Conservation (phyloP, 2,888 invertebrate species). For the Drosophila peninsularis region DNA sequence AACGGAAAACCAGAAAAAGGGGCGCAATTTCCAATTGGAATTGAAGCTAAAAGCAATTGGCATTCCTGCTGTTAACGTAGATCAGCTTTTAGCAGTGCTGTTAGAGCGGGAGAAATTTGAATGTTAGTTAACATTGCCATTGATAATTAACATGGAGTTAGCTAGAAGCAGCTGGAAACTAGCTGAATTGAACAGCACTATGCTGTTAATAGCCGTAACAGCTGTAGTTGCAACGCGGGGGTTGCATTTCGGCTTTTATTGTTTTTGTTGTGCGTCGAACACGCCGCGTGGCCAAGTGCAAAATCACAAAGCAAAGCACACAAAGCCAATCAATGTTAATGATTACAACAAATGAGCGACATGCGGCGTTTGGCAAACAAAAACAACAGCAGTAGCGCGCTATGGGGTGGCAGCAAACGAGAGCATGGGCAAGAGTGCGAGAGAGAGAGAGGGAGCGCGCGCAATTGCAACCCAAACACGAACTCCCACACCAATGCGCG, state of each 20-base stretch:
- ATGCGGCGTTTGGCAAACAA: constrained; percentile 56
- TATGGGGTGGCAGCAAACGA: constrained; percentile 34
- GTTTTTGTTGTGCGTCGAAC: constrained; percentile 39
- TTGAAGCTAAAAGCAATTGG: neutral
- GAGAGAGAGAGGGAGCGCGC: constrained; percentile 7
- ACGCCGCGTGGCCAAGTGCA: constrained; percentile 58
- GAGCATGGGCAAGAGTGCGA: neutral
- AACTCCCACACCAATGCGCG: constrained; percentile 47
- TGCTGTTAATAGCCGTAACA: constrained; percentile 27
- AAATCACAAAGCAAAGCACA: constrained; percentile 62
- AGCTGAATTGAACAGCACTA: constrained; percentile 20
- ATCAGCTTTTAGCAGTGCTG: neutral
- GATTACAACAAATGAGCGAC: constrained; percentile 58
- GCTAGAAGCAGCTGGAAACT: neutral
- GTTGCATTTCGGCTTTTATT: constrained; percentile 25
- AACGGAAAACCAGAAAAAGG: constrained; percentile 1
- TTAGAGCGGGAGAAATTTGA: neutral
- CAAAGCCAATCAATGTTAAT: constrained; percentile 62
- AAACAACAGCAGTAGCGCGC: constrained; percentile 42
- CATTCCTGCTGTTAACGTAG: neutral
- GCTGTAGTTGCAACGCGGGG: constrained; percentile 22
- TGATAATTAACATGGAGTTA: neutral
- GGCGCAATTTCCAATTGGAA: neutral
- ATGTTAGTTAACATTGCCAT: constrained; percentile 1
- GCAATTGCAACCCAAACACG: constrained; percentile 11